phyloP scores from a whole-genome alignment of 23 tunicate species.

The Botrylloides violaceus region DNA sequence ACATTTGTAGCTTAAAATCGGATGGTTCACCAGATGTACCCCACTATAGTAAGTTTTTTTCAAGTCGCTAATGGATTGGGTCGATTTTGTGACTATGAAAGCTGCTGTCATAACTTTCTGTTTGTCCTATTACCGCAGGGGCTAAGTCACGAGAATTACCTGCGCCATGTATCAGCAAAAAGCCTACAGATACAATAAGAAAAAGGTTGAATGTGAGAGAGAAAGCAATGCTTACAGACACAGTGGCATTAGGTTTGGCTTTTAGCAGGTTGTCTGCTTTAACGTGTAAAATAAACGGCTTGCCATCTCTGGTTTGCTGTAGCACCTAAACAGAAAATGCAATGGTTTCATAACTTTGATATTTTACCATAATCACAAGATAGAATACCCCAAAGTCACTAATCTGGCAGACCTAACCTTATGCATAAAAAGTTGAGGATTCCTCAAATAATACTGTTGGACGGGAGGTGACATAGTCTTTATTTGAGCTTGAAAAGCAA shows the following conservation, averaged over 20 bases:
- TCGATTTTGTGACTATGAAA: too few species aligned
- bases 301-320: constrained; percentile 62
- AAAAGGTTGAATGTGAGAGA: too few species aligned
- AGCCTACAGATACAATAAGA: too few species aligned
- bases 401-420: constrained; percentile 29
- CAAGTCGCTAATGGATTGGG: too few species aligned
- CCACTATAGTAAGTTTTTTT: too few species aligned
- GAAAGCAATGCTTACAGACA: not conserved
- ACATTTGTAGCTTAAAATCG: too few species aligned
- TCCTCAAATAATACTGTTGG: constrained; percentile 70
- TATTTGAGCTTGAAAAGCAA: constrained; percentile 84
- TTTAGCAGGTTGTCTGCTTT: constrained; percentile 30
- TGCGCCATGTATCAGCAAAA: too few species aligned
- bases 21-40: too few species aligned
- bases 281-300: constrained; percentile 53
- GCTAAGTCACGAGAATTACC: too few species aligned
- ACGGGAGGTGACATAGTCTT: constrained; percentile 63
- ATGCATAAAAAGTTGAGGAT: constrained; percentile 74
- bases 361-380: not conserved
- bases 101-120: too few species aligned
- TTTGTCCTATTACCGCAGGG: too few species aligned
- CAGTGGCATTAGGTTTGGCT: not conserved
- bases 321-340: constrained; percentile 30
- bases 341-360: not conserved
- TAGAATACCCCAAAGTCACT: not conserved